Evolutionary conservation across 2,888 invertebrate genomes (phyloP).

Genomic region (Griposia aprilina): DNA sequence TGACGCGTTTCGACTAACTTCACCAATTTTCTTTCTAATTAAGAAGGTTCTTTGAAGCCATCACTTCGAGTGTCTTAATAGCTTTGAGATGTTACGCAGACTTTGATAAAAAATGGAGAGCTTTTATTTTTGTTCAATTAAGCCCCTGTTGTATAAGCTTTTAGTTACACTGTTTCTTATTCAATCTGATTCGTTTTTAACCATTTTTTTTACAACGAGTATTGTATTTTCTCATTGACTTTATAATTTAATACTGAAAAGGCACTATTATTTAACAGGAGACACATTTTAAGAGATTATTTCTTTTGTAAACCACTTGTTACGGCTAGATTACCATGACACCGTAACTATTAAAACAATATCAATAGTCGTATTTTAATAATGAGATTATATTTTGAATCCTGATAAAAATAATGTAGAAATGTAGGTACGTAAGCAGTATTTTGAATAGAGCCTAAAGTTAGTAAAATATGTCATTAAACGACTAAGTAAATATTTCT

Average conservation of each 20-base stretch:
- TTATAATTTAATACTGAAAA: conserved; percentile 25
- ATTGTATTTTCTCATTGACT: background rate
- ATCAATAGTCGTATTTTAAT: background rate
- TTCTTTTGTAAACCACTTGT: conserved; percentile 21
- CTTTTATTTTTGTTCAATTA: conserved; percentile 46
- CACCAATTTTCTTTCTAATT: conserved; percentile 74
- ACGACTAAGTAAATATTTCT: background rate
- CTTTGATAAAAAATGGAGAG: conserved; percentile 41
- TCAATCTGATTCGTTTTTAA: conserved; percentile 9
- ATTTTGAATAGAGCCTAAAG: background rate
- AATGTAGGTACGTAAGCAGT: background rate
- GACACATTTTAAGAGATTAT: background rate
- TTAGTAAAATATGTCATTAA: background rate
- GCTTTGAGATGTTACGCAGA: conserved; percentile 46
- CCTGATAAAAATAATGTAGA: background rate
- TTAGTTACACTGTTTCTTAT: conserved; percentile 12
- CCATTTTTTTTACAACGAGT: background rate
- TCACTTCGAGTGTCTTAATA: conserved; percentile 64
- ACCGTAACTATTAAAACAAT: conserved; percentile 2
- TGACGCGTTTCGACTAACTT: conserved; percentile 70
- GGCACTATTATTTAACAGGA: background rate
- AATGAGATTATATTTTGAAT: background rate
- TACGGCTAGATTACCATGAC: conserved; percentile 9
- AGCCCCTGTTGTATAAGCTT: conserved; percentile 4
- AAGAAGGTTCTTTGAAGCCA: conserved; percentile 68